Conservation (phyloP, 2,113 vertebrate genomes). For the Chinchilla lanigera region DNA sequence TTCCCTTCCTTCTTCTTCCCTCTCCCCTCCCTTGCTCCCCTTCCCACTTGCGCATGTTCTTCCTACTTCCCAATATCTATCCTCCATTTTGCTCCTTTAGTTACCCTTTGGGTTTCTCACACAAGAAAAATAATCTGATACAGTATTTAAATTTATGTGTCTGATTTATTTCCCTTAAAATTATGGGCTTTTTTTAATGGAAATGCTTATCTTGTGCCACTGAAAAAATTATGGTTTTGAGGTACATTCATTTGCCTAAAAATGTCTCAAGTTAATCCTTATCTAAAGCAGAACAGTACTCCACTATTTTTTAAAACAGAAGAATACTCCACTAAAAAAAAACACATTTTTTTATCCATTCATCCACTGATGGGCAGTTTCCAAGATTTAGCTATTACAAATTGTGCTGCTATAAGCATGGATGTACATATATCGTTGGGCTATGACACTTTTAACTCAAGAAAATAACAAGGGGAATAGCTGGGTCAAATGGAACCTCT, state of each 20-base stretch:
- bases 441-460: not conserved
- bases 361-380: not conserved
- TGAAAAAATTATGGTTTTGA: not conserved
- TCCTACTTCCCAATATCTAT: not conserved
- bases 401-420: not conserved
- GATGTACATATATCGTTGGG: not conserved
- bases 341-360: not conserved
- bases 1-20: not conserved
- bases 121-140: not conserved
- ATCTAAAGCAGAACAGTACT: not conserved
- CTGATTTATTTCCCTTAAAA: not conserved
- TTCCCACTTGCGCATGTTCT: not conserved
- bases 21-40: not conserved
- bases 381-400: not conserved
- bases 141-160: not conserved
- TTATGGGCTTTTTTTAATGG: not conserved
- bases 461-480: not conserved
- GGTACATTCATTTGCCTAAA: not conserved
- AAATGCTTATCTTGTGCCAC: too few species aligned
- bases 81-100: not conserved
- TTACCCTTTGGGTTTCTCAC: not conserved
- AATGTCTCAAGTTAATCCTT: not conserved
- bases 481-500: not conserved
- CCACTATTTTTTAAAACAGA: not conserved
- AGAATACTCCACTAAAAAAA: not conserved